Evolutionary conservation across 1,140 invertebrate genomes (phyloP).

Genomic region (Aphaenogaster ashmeadi): DNA sequence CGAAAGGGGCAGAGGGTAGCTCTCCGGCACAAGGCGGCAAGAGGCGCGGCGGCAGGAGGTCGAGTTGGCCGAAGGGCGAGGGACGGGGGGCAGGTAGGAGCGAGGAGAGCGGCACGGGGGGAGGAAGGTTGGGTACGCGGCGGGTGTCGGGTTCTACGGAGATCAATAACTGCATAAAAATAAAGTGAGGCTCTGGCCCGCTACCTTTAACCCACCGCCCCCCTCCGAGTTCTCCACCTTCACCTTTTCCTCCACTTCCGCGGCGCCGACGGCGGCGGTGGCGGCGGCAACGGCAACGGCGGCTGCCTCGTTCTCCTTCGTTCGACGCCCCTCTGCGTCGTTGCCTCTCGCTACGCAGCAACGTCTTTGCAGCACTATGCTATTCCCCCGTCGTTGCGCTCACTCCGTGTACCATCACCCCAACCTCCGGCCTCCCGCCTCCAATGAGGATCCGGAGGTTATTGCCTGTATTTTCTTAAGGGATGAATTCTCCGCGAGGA

Average conservation of each 20-base stretch:
- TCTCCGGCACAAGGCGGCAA: conserved; percentile 73
- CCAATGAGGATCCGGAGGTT: conserved; percentile 83
- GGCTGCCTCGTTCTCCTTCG: conserved; percentile 69
- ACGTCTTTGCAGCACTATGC: conserved; percentile 71
- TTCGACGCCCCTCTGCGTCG: conserved; percentile 59
- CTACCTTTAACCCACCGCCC: conserved; percentile 86
- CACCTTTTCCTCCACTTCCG: conserved; percentile 75
- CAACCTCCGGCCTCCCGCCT: conserved; percentile 68
- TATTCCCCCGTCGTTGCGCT: conserved; percentile 55
- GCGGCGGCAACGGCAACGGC: conserved; percentile 45
- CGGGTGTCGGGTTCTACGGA: conserved; percentile 85
- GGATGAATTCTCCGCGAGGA: conserved; percentile 82
- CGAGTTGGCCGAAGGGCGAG: conserved; percentile 61
- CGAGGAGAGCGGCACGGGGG: conserved; percentile 67
- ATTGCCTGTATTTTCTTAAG: conserved; percentile 87
- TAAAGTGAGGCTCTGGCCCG: conserved; percentile 87
- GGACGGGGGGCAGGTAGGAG: conserved; percentile 47
- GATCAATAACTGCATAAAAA: conserved; percentile 88
- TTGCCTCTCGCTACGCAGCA: conserved; percentile 69
- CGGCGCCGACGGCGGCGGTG: conserved; percentile 35
- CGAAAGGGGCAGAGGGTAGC: conserved; percentile 78
- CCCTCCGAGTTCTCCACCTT: conserved; percentile 78
- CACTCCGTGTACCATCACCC: conserved; percentile 65
- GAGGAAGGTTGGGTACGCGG: conserved; percentile 73
- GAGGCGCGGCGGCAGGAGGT: conserved; percentile 76